These are phyloP conservation scores for Regulus satrapa DNA, from an alignment of 2,113 vertebrate genomes.

Conservation along the genomic window DNA sequence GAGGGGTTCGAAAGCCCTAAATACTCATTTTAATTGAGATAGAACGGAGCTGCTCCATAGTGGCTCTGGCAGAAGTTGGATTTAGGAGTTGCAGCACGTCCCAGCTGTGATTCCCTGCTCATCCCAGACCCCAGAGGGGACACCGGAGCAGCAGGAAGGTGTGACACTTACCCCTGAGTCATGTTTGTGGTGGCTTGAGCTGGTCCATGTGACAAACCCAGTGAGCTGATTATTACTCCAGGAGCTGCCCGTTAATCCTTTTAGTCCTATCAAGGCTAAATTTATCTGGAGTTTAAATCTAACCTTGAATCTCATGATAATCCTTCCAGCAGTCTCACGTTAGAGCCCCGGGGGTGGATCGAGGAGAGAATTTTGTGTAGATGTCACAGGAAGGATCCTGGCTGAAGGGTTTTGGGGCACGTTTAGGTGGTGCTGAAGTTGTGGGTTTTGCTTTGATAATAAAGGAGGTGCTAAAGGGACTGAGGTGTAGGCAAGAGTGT, in stretches of 20 bases:
- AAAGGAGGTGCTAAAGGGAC: background rate
- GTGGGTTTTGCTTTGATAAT: background rate
- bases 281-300: conserved; percentile 45
- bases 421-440: background rate
- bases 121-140: background rate
- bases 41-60: fast-evolving
- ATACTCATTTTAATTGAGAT: fast-evolving
- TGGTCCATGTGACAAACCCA: background rate
- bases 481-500: fast-evolving
- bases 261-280: conserved; percentile 41
- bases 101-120: background rate
- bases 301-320: conserved; percentile 32
- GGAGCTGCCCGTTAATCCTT: conserved; percentile 32
- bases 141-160: background rate
- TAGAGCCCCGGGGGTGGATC: background rate
- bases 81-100: background rate
- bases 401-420: background rate
- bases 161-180: background rate
- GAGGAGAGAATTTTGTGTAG: background rate
- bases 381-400: background rate
- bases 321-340: background rate
- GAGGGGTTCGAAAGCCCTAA: background rate
- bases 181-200: background rate
- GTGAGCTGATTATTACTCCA: conserved; percentile 19
- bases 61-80: background rate